Evolutionary conservation across 2,797 vertebrate genomes (phyloP).

Genomic region (Phrynocephalus vlangalii): DNA sequence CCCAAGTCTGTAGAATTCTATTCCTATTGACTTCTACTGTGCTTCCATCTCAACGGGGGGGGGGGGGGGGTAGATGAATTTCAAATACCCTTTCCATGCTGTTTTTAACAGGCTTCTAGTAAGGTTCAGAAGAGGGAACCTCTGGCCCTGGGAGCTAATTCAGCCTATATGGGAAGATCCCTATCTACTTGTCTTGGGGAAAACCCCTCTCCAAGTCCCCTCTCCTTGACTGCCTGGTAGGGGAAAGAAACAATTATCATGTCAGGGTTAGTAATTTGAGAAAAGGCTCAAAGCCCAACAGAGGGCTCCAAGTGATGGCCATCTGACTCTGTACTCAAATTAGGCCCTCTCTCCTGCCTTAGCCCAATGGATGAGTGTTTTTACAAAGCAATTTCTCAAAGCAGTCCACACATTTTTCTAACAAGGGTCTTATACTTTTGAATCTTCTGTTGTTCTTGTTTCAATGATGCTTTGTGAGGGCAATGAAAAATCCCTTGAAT

Average conservation of each 20-base stretch:
- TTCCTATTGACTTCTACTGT: neutral
- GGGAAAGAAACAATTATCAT: too few relatives aligned
- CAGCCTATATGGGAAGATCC: neutral
- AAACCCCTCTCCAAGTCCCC: neutral
- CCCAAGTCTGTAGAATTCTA: neutral
- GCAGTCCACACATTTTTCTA: neutral
- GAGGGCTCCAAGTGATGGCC: too few relatives aligned
- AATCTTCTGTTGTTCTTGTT: neutral
- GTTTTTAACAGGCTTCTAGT: neutral
- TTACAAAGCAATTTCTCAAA: neutral
- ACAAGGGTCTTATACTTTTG: neutral
- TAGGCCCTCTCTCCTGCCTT: neutral
- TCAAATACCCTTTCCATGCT: neutral
- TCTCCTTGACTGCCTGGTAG: neutral
- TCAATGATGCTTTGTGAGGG: neutral
- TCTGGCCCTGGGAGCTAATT: neutral
- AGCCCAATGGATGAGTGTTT: neutral
- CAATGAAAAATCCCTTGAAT: neutral
- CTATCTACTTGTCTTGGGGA: neutral
- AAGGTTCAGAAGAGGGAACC: neutral
- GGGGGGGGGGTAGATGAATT: neutral
- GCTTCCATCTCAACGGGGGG: too few relatives aligned
- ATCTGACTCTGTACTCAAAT: too few relatives aligned
- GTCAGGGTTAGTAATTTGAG: too few relatives aligned
- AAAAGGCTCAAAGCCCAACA: too few relatives aligned